Evolutionary conservation across 2,797 vertebrate genomes (phyloP).

Genomic region (Todus mexicanus): DNA sequence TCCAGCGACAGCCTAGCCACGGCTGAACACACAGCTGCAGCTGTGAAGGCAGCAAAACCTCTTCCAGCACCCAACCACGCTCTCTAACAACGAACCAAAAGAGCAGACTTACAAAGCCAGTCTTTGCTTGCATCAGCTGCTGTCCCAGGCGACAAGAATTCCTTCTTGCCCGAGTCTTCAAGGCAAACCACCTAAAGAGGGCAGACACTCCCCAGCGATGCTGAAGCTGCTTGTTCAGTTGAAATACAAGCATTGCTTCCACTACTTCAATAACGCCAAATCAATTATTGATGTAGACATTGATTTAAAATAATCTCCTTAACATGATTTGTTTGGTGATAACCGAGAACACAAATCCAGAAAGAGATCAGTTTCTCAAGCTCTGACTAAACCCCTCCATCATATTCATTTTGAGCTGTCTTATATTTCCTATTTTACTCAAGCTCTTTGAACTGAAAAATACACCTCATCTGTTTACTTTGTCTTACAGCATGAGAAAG

Average conservation of each 20-base stretch:
- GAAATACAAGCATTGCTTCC: background rate
- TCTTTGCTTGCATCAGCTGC: background rate
- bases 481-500: conserved; percentile 26
- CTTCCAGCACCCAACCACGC: background rate
- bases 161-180: background rate
- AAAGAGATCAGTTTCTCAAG: conserved; percentile 68
- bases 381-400: background rate
- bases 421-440: conserved; percentile 49
- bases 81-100: background rate
- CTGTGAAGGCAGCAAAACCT: background rate
- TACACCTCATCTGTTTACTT: conserved; percentile 73
- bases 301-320: conserved; percentile 66
- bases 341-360: conserved; percentile 60
- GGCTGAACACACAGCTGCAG: background rate
- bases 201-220: conserved; percentile 38
- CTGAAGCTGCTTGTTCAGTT: background rate
- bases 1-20: background rate
- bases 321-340: conserved; percentile 59
- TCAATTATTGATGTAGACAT: conserved; percentile 45
- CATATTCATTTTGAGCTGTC: background rate
- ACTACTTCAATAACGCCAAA: background rate
- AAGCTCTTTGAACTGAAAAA: conserved; percentile 46
- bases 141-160: conserved; percentile 3
- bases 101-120: background rate
- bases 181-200: conserved; percentile 58